Evolutionary conservation across 2,797 vertebrate species (phyloP).

Genomic region (Siniperca undulata): DNA sequence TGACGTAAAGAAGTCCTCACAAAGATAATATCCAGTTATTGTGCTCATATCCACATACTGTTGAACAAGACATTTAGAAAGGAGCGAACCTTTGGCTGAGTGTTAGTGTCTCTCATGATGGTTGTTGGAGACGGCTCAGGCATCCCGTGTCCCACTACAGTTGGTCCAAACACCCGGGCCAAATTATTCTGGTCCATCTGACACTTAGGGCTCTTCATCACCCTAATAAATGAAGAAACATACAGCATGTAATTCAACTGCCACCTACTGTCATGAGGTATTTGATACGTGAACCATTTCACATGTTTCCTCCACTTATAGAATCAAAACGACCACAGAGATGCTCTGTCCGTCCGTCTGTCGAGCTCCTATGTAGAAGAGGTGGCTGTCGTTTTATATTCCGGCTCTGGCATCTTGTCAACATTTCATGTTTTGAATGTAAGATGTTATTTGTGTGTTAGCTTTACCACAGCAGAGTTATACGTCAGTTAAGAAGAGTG

Average conservation of each 20-base stretch:
- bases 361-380: no score
- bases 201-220: conserved; percentile 68
- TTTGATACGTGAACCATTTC: neutral
- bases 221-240: conserved; percentile 45
- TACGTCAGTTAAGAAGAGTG: no score
- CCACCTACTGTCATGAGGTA: neutral
- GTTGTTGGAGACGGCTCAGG: conserved; percentile 84
- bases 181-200: conserved; percentile 90
- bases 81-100: conserved; percentile 82
- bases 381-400: no score
- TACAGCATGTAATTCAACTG: neutral
- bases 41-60: no score
- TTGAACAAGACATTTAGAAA: neutral
- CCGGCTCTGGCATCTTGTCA: no score
- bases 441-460: no score
- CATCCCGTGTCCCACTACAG: conserved; percentile 86
- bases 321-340: no score
- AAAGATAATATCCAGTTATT: no score
- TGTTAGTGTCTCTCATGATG: conserved; percentile 88
- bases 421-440: no score
- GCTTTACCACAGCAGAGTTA: no score
- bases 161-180: conserved; percentile 89
- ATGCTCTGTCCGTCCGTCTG: no score
- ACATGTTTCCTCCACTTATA: no score
- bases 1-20: neutral